These are phyloP conservation scores for Rana temporaria DNA, from an alignment of 2,113 vertebrate genomes.

Conservation along the genomic window DNA sequence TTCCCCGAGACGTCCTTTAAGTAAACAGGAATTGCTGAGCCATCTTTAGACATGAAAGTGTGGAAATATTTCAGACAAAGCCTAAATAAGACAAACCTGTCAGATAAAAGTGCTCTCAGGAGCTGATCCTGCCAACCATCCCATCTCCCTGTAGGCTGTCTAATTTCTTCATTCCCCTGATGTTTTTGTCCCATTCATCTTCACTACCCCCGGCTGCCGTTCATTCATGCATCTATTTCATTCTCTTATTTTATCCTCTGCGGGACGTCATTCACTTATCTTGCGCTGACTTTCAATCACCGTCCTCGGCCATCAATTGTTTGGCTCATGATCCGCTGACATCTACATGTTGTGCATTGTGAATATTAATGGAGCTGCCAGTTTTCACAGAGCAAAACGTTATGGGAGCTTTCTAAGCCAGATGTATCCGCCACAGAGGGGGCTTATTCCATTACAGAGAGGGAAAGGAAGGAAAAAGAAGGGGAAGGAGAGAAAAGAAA, in stretches of 20 bases:
- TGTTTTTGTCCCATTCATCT: constrained; percentile 36
- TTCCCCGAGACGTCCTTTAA: no score
- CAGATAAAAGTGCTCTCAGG: not conserved
- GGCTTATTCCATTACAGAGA: no score
- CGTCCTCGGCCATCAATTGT: constrained; percentile 40
- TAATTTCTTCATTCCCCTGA: constrained; percentile 33
- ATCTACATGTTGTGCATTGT: constrained; percentile 30
- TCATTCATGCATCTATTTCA: constrained; percentile 33
- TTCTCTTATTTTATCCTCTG: constrained; percentile 42
- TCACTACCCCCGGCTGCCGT: constrained; percentile 6
- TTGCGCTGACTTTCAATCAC: constrained; percentile 34
- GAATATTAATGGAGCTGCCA: constrained; percentile 26
- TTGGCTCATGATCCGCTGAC: constrained; percentile 29
- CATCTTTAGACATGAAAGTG: no score
- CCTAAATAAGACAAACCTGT: not conserved
- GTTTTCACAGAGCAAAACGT: not conserved
- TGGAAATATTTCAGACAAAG: not conserved
- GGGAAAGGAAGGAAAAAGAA: no score
- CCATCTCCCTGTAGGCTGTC: not conserved
- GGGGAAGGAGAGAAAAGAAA: no score
- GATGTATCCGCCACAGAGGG: no score
- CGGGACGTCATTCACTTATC: constrained; percentile 52
- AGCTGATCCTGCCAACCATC: not conserved
- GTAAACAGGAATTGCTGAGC: no score
- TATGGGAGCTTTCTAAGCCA: no score